Conservation (phyloP, 1,140 invertebrate genomes). For the Mercenaria mercenaria region DNA sequence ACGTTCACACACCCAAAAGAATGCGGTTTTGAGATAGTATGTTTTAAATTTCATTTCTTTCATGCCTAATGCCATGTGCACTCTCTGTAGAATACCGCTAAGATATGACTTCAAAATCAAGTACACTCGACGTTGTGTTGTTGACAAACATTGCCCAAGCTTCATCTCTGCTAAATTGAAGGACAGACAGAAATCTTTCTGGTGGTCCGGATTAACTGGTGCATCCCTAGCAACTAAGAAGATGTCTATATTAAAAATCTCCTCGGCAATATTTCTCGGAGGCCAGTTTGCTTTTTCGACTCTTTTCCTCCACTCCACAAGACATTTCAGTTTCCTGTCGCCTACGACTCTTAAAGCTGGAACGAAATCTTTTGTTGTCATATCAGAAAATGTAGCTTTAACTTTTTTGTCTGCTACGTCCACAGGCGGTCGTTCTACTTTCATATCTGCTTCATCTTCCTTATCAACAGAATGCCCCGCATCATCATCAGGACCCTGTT, state of each 20-base stretch:
- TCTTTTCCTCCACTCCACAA: slow-evolving; percentile 10
- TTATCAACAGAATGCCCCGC: neutral
- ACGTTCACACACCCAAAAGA: slow-evolving; percentile 52
- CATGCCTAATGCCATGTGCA: neutral
- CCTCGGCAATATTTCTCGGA: neutral
- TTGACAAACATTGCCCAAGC: neutral
- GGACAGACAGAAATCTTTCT: slow-evolving; percentile 38
- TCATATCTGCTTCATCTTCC: neutral
- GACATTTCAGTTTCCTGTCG: neutral
- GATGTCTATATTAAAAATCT: slow-evolving; percentile 21
- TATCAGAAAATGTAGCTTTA: slow-evolving; percentile 34
- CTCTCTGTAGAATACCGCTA: neutral
- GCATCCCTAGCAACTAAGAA: slow-evolving; percentile 30
- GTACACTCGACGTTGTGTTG: slow-evolving; percentile 11
- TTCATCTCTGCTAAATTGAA: slow-evolving; percentile 22
- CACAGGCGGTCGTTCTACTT: neutral
- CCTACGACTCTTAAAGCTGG: slow-evolving; percentile 22
- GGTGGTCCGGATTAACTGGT: neutral
- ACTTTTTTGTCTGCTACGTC: neutral
- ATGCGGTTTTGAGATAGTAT: slow-evolving; percentile 29
- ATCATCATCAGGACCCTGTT: neutral
- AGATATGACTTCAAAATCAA: slow-evolving; percentile 44
- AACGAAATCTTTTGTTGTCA: slow-evolving; percentile 41
- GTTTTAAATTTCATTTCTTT: neutral
- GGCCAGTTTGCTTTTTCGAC: slow-evolving; percentile 39